Evolutionary conservation across 2,888 invertebrate genomes (phyloP).

Genomic region (Petrolisthes manimaculis): DNA sequence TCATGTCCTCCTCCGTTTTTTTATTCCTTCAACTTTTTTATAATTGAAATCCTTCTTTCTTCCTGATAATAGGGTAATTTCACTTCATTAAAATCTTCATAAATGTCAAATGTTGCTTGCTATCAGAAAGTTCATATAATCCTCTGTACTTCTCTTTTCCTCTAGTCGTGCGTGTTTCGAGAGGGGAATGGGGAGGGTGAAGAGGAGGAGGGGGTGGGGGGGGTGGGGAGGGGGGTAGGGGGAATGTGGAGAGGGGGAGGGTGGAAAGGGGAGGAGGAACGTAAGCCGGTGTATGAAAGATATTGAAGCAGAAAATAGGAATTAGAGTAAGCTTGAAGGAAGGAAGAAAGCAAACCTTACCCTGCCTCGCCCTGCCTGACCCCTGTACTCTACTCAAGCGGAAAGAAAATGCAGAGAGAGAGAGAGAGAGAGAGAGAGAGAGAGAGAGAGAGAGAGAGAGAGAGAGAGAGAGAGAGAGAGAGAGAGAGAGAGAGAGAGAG

Average conservation of each 20-base stretch:
- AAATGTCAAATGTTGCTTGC: background rate
- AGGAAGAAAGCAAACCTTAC: too few relatives aligned
- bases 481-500: background rate
- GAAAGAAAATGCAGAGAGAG: background rate
- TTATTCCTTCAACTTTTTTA: background rate
- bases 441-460: background rate
- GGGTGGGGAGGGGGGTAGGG: background rate
- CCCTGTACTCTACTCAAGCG: too few relatives aligned
- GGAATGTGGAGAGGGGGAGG: background rate
- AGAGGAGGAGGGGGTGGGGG: background rate
- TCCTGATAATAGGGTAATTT: background rate
- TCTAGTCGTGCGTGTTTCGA: background rate
- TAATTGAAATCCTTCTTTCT: background rate
- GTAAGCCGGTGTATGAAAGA: too few relatives aligned
- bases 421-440: slow-evolving; percentile 1
- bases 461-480: background rate
- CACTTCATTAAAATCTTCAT: background rate
- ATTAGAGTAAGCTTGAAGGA: too few relatives aligned
- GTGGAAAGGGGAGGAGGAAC: too few relatives aligned
- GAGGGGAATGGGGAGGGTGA: background rate
- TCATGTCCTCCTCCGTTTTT: background rate
- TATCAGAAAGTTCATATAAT: background rate
- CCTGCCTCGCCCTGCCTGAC: too few relatives aligned
- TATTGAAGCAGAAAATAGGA: too few relatives aligned
- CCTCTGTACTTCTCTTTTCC: background rate